A percentile compares a stretch with the other conserved stretches of the same genome.
These are phyloP conservation scores for Temnothorax nylanderi DNA, from an alignment of 1,140 invertebrate species.

Conservation along the genomic window DNA sequence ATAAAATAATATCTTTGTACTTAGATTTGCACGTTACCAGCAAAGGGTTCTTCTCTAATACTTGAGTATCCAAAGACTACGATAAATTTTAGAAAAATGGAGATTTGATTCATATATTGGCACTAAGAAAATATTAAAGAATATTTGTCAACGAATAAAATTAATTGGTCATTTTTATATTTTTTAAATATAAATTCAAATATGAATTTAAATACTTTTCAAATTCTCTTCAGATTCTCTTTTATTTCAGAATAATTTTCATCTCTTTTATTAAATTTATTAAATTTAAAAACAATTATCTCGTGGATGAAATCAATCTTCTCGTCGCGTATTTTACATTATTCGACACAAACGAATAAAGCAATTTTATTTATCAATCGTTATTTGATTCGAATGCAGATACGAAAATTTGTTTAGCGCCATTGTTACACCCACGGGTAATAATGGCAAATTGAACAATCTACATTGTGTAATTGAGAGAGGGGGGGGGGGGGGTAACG, in stretches of 20 bases:
- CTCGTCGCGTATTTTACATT: not conserved
- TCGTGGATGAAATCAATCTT: not conserved
- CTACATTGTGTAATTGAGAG: not conserved
- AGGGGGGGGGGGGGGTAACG: not conserved
- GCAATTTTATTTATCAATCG: not conserved
- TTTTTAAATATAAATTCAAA: not conserved
- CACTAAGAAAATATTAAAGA: not conserved
- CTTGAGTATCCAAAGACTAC: no score
- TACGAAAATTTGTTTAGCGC: not conserved
- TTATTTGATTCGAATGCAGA: not conserved
- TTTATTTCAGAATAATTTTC: not conserved
- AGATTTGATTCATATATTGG: not conserved
- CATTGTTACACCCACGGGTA: no score
- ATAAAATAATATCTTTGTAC: not conserved
- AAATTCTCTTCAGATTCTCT: not conserved
- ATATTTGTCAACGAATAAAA: not conserved
- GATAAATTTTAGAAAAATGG: not conserved
- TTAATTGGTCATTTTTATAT: not conserved
- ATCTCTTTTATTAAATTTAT: not conserved
- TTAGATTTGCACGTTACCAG: not conserved
- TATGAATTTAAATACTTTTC: not conserved
- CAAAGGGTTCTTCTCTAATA: not conserved
- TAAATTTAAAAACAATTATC: conserved; percentile 15
- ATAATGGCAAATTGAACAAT: not conserved
- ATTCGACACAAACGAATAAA: not conserved